Evolutionary conservation across 2,888 invertebrate genomes (phyloP), one percentile per base, ranked within the genome.

Genomic region (Drosophila emarginata): DNA sequence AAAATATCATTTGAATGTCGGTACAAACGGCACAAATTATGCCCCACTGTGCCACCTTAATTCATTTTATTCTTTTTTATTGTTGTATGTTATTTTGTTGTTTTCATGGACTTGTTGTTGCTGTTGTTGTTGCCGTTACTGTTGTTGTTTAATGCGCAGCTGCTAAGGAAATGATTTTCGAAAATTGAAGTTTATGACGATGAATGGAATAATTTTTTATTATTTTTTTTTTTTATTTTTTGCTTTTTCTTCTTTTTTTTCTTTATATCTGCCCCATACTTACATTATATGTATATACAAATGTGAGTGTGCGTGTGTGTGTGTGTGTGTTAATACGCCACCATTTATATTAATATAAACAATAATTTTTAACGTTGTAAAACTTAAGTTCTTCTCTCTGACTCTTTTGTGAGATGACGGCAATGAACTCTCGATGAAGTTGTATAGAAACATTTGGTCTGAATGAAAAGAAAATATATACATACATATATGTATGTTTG

Each of bases 161-260:
- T 90, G 90, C 87, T 78, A 87, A 90, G 89, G 90, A 90, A 90
- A 90, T 90, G 88, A 90, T 90, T 90, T 89, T 89, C 81, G 81
- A 81, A 89, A 87, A 89, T 89, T 90, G 77, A 90, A 90, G 88
- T 90, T 90, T 90, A 90, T 89, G 90, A 88, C 86, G 88, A 85
- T 86, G 89, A 89, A 87, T 90, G 90, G 84, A 85, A 80, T 79
- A 76, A 76, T 78, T 88, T 78, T 60, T 66, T 72, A 40, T 51
- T 26, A 28, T 64, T 57, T 50, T 58, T 66, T 45, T 50, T 61
- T 64, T 2, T 72, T 39, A 56, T 63, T 50, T n/a, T 39, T 50
- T 23, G 50, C n/a, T 65, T 66, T 60, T 58, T 65, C 50, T 71
- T 65, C 9, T 62, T 61, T 67, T 70, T 70, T 67, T 62, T 72